A percentile compares a stretch with the other conserved stretches of the same genome.
These are phyloP conservation scores for Collichthys lucidus DNA, from an alignment of 2,113 vertebrate genomes.

Conservation along the genomic window DNA sequence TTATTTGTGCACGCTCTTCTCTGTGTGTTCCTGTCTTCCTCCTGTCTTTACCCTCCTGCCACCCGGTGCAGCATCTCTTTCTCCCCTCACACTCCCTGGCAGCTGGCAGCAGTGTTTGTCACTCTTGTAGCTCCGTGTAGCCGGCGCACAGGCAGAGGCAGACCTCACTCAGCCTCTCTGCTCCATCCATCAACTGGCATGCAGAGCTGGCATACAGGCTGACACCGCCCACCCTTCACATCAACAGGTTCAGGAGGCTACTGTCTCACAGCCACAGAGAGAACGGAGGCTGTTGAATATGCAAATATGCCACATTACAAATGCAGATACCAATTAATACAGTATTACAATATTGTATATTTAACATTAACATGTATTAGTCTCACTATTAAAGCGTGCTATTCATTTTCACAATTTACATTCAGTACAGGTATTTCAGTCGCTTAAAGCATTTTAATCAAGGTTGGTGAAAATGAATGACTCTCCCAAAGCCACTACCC, in stretches of 20 bases:
- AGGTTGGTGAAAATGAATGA: slow-evolving; percentile 57
- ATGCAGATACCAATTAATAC: neutral
- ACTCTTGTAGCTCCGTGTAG: slow-evolving; percentile 49
- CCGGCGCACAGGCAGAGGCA: slow-evolving; percentile 56
- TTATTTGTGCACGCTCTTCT: slow-evolving; percentile 19
- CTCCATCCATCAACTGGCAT: slow-evolving; percentile 64
- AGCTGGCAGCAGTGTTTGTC: slow-evolving; percentile 61
- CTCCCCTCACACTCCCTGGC: slow-evolving; percentile 55
- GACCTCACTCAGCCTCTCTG: slow-evolving; percentile 43
- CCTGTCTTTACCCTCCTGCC: slow-evolving; percentile 48
- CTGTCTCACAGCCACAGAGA: neutral
- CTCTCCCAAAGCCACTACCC: slow-evolving; percentile 47
- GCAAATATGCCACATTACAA: neutral
- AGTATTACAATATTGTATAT: too few relatives aligned
- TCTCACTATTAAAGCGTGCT: neutral
- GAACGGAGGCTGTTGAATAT: neutral
- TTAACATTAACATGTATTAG: neutral
- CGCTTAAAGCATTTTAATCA: slow-evolving; percentile 55
- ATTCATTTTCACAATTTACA: slow-evolving; percentile 15
- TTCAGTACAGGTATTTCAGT: slow-evolving; percentile 38
- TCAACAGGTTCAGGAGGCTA: slow-evolving; percentile 32
- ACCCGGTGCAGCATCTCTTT: slow-evolving; percentile 36
- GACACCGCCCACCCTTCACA: slow-evolving; percentile 50
- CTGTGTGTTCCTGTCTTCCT: slow-evolving; percentile 19
- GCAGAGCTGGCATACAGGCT: slow-evolving; percentile 55